Percentiles rank a stretch among this genome's conserved stretches.
These are phyloP conservation scores for Myanophis thanlyinensis DNA, from an alignment of 2,113 vertebrate species.

Conservation along the genomic window DNA sequence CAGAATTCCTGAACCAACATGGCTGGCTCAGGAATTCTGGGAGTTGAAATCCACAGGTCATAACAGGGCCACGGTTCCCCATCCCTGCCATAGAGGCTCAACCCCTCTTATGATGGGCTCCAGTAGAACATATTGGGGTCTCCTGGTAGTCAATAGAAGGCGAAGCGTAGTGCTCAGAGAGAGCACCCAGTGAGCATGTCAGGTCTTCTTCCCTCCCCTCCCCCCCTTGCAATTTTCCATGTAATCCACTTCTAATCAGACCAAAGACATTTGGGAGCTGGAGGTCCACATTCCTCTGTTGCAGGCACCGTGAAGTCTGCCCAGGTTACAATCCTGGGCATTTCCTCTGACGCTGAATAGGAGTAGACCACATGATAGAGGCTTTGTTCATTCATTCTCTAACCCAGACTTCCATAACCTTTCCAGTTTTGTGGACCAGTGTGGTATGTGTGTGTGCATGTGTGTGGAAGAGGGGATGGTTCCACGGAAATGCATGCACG, in stretches of 20 bases:
- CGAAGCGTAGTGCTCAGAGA: neutral
- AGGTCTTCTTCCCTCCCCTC: neutral
- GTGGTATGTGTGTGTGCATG: no score
- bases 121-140: neutral
- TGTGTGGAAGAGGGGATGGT: neutral
- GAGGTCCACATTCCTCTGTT: neutral
- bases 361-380: neutral
- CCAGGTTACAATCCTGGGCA: neutral
- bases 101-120: neutral
- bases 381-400: neutral
- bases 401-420: neutral
- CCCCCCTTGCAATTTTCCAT: neutral
- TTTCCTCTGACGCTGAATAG: neutral
- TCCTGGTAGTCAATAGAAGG: neutral
- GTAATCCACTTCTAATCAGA: neutral
- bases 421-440: no score
- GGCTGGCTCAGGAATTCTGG: no score
- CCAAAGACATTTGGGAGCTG: neutral
- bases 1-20: no score
- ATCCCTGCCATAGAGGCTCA: neutral
- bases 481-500: accelerated
- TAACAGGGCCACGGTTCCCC: no score
- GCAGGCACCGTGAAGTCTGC: neutral
- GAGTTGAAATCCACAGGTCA: no score
- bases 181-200: neutral